phyloP scores from a whole-genome alignment of 2,113 vertebrate genomes.

The Morone saxatilis region DNA sequence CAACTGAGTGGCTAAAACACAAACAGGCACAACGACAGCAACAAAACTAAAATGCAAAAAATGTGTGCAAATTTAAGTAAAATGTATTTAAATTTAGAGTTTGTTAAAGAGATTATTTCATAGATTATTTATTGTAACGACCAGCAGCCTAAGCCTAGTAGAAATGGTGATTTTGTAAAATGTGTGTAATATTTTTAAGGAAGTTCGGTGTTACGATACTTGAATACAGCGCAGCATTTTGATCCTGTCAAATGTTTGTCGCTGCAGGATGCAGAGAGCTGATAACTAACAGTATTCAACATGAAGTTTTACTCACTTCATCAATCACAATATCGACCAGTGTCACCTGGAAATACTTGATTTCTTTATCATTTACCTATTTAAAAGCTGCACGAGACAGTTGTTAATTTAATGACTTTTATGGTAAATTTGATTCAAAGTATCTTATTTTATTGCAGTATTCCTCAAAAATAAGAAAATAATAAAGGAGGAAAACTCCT shows the following conservation, averaged over 20 bases:
- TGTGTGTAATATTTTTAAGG: neutral
- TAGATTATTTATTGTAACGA: neutral
- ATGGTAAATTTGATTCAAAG: no score
- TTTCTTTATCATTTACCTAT: neutral
- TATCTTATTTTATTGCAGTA: no score
- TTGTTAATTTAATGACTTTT: no score
- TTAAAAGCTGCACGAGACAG: neutral
- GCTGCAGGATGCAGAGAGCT: neutral
- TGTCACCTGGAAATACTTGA: conserved; percentile 49
- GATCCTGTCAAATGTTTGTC: conserved; percentile 3
- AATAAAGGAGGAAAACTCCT: no score
- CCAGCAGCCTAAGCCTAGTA: conserved; percentile 20
- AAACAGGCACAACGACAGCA: neutral
- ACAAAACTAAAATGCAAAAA: neutral
- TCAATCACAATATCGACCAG: neutral
- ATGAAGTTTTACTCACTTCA: neutral
- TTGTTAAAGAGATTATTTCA: neutral
- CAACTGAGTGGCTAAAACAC: neutral
- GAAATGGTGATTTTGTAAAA: neutral
- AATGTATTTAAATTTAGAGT: no score
- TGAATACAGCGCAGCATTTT: neutral
- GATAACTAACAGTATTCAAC: neutral
- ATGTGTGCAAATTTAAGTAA: neutral
- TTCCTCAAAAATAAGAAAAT: no score
- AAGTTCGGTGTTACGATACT: conserved; percentile 28